Conservation (phyloP, 2,797 vertebrate genomes). For the Taeniopygia guttata region DNA sequence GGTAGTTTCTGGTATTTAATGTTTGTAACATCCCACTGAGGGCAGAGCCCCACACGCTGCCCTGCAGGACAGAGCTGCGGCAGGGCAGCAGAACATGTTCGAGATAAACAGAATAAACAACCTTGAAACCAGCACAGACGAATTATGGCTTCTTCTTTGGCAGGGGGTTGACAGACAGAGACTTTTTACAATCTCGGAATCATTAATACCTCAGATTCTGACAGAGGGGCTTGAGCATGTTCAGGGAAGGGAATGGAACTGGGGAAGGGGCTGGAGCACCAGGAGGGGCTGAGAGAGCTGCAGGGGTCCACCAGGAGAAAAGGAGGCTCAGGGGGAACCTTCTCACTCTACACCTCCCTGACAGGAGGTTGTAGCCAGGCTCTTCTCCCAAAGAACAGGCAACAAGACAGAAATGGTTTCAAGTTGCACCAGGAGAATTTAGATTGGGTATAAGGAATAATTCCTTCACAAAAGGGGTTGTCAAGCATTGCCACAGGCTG, state of each 20-base stretch:
- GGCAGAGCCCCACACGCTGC: no score
- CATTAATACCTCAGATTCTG: no score
- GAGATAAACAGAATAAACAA: no score
- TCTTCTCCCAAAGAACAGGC: not conserved
- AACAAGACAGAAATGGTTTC: not conserved
- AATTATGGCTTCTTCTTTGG: no score
- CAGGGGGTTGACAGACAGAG: no score
- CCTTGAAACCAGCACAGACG: no score
- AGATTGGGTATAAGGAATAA: not conserved
- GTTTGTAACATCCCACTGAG: no score
- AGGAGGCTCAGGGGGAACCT: not conserved
- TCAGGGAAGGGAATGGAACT: not conserved
- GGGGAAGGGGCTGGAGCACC: not conserved
- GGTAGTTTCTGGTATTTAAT: no score
- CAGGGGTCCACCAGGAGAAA: not conserved
- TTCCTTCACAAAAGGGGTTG: not conserved
- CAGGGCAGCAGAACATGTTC: no score
- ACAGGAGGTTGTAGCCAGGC: accelerated
- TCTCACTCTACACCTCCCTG: not conserved
- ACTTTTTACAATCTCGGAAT: no score
- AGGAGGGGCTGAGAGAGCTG: not conserved
- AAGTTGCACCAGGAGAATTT: not conserved
- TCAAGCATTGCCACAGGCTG: not conserved
- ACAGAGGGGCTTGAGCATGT: not conserved
- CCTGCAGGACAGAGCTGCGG: no score